Evolutionary conservation across 2,113 vertebrate genomes (phyloP), one percentile per base, ranked within the genome.

Genomic region (Anhinga rufa): DNA sequence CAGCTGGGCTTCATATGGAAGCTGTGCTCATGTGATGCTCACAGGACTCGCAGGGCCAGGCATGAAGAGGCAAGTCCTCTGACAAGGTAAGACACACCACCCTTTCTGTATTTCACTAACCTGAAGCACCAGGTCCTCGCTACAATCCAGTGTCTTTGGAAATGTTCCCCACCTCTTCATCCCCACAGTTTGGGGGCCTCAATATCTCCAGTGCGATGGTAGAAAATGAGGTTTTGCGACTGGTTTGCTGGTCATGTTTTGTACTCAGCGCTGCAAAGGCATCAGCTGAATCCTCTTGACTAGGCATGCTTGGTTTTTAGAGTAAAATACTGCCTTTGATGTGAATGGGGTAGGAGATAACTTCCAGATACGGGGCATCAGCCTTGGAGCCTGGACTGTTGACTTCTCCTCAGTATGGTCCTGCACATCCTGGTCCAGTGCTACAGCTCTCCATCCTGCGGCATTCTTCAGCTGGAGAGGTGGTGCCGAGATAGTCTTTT

Each of bases 341-440:
- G 51, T 9, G 46, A 70, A 32, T 0, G 4, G 36, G 44, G 26
- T 40, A 55, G 75, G 58, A 90, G n/a, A 34, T 19, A 49, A 36
- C 58, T 80, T 18, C 11, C 32, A 71, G 81, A 10, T 36, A 44
- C 0, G 3, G 42, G 31, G 8, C 36, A 72, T 34, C 32, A 34
- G 38, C 62, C 32, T 26, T 31, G 44, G 40, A 80, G 54, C 68
- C 52, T n/a, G 57, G 19, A 52, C 31, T n/a, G 31, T 21, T 66
- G 62, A 16, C 17, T 36, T 76, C 46, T 44, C 34, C 71, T 58
- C 15, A 14, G 38, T 13, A 6, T 14, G 20, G 54, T 29, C 34
- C 71, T 18, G 18, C 17, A 40, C 5, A 4, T 42, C 58, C 70
- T 32, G 36, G 15, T 32, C 54, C 69, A 62, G 74, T 0, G 0